Conservation (phyloP, 2,113 vertebrate species). For the Peucedramus taeniatus region DNA sequence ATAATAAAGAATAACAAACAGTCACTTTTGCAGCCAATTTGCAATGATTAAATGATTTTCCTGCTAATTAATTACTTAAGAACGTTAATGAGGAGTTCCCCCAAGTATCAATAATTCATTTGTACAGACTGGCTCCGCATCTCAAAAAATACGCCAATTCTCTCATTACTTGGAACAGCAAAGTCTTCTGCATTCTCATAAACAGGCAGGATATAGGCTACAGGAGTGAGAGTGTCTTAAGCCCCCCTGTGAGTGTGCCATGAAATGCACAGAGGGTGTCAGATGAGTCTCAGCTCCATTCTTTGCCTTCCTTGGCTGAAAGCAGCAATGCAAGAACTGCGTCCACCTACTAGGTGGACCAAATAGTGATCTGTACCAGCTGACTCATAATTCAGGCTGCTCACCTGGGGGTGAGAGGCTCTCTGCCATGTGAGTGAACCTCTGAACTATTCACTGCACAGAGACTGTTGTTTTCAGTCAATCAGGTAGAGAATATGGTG, state of each 20-base stretch:
- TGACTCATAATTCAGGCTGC: not conserved
- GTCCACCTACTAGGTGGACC: not conserved
- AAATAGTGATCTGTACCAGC: not conserved
- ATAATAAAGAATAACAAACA: not conserved
- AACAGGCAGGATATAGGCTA: not conserved
- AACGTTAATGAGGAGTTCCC: not conserved
- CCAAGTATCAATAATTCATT: not conserved
- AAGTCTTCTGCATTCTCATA: not conserved
- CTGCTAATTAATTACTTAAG: not conserved
- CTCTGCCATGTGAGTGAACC: not conserved
- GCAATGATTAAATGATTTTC: not conserved
- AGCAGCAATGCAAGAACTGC: not conserved
- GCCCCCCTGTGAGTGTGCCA: rapidly evolving
- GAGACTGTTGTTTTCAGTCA: not conserved
- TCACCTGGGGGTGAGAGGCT: not conserved
- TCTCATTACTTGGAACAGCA: not conserved
- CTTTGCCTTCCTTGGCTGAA: not conserved
- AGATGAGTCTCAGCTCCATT: not conserved
- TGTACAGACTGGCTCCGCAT: not conserved
- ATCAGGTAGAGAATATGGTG: not conserved
- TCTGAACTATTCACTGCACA: not conserved
- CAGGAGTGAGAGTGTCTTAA: not conserved
- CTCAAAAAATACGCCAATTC: not conserved
- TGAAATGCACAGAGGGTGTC: not conserved
- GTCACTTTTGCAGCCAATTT: not conserved